Evolutionary conservation across 2,888 invertebrate genomes (phyloP).

Genomic region (Apamea epomidion): DNA sequence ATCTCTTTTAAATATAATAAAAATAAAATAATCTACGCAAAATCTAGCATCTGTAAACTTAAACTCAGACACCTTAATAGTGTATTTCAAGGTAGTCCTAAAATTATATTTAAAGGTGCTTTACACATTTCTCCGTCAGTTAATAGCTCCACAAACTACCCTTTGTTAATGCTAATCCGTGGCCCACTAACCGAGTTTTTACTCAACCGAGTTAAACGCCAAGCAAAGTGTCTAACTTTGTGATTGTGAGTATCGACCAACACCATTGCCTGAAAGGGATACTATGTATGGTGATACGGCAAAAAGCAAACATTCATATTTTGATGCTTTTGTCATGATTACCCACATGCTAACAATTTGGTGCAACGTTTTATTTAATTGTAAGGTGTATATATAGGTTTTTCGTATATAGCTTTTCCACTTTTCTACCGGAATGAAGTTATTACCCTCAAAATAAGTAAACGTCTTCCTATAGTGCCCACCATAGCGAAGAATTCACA

Average conservation of each 20-base stretch:
- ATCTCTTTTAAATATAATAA: not conserved
- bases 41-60: not conserved
- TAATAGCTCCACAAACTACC: constrained; percentile 30
- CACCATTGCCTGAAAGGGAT: constrained; percentile 26
- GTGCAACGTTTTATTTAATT: constrained; percentile 1
- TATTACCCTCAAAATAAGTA: not conserved
- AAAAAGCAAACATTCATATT: constrained; percentile 29
- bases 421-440: not conserved
- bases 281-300: constrained; percentile 16
- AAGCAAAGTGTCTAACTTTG: constrained; percentile 26
- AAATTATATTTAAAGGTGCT: constrained; percentile 5
- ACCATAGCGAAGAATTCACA: not conserved
- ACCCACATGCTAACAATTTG: constrained; percentile 19
- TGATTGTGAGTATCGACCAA: constrained; percentile 37
- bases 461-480: not conserved
- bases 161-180: constrained; percentile 52
- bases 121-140: constrained; percentile 17
- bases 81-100: constrained; percentile 6
- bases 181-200: constrained; percentile 59
- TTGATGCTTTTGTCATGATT: constrained; percentile 32
- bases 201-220: constrained; percentile 28
- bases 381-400: not conserved
- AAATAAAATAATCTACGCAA: not conserved
- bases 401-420: not conserved
- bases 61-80: not conserved